Percentiles rank a stretch among this genome's conserved stretches.
Evolutionary conservation across 2,113 vertebrate genomes (phyloP).

Genomic region (Camelus bactrianus): DNA sequence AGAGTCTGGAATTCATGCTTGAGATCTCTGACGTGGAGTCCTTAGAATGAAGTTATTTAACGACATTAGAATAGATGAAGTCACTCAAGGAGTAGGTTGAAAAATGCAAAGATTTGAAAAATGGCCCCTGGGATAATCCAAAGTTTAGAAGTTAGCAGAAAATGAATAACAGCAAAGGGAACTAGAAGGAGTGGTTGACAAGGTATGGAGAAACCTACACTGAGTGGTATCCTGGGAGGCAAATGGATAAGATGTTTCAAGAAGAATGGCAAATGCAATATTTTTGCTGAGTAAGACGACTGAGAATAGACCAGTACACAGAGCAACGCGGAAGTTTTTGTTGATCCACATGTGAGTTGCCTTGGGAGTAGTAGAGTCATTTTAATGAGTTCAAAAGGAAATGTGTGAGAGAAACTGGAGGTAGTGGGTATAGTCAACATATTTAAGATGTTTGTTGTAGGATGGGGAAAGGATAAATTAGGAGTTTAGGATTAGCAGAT

Average conservation of each 20-base stretch:
- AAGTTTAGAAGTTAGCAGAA: neutral
- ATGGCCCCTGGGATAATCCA: neutral
- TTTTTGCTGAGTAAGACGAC: neutral
- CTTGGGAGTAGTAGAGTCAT: neutral
- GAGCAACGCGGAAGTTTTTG: neutral
- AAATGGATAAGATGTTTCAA: neutral
- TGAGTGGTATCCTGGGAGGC: neutral
- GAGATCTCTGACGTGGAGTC: neutral
- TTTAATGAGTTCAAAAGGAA: neutral
- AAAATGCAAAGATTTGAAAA: slow-evolving; percentile 7
- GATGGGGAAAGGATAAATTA: no score
- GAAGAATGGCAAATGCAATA: neutral
- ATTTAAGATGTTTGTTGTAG: neutral
- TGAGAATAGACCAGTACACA: neutral
- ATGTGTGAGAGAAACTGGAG: neutral
- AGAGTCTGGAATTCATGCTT: neutral
- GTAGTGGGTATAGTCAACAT: neutral
- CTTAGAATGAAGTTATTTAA: neutral
- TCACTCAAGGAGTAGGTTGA: neutral
- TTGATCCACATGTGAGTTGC: neutral
- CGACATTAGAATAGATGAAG: neutral
- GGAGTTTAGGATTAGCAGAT: no score
- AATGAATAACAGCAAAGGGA: neutral
- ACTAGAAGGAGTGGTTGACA: neutral
- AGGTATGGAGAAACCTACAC: neutral